Conservation (phyloP, 2,113 vertebrate species). For the Semicossyphus pulcher region DNA sequence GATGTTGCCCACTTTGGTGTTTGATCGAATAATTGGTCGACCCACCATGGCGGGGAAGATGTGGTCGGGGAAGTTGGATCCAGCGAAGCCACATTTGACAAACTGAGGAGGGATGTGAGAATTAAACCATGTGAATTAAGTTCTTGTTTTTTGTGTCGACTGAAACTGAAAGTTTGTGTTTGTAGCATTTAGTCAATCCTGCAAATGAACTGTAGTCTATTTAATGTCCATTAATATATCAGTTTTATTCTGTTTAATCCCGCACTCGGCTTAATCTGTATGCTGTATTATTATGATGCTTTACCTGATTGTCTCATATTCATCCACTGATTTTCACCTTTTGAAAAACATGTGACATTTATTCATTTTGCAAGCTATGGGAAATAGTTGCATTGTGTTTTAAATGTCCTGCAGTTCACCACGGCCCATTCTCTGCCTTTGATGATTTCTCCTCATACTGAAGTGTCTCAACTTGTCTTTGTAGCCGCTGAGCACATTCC, state of each 20-base stretch:
- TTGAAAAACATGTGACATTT: not conserved
- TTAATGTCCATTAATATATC: conserved; percentile 22
- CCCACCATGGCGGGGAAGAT: conserved; percentile 98
- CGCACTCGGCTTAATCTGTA: conserved; percentile 10
- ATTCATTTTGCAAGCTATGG: not conserved
- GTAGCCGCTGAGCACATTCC: conserved; percentile 69
- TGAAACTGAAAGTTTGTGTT: conserved; percentile 20
- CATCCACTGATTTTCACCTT: conserved; percentile 1
- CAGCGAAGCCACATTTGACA: conserved; percentile 98
- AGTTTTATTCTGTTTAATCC: conserved; percentile 15
- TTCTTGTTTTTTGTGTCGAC: not conserved
- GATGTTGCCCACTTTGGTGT: conserved; percentile 95
- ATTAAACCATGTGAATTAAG: not conserved
- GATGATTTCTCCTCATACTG: conserved; percentile 19
- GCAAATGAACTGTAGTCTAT: too few relatives aligned
- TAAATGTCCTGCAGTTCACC: not conserved
- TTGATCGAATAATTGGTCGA: conserved; percentile 94
- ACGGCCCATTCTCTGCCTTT: not conserved
- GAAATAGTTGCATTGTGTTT: not conserved
- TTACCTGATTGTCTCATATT: conserved; percentile 38
- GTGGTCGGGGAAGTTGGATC: conserved; percentile 97
- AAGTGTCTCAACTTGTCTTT: conserved; percentile 71
- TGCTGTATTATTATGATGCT: conserved; percentile 21
- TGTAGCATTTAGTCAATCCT: too few relatives aligned
- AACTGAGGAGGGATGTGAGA: conserved; percentile 83